Evolutionary conservation across 1,140 invertebrate species (phyloP), one percentile per base, ranked within the genome.

Genomic region (Hermetia illucens): DNA sequence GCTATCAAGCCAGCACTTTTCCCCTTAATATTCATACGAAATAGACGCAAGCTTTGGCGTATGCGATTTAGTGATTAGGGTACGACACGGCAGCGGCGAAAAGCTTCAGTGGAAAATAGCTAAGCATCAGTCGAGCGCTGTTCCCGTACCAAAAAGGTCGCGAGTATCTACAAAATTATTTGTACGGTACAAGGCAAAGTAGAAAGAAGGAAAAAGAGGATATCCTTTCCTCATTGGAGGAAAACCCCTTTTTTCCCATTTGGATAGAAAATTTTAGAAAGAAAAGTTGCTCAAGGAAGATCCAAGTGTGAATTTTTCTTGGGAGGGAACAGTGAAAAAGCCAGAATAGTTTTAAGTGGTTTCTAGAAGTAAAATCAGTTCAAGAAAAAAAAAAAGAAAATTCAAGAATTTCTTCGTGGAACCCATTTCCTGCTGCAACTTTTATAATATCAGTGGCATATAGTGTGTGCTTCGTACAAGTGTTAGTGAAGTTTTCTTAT

Each of bases 131-230:
- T 37, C 22, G 35, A 37, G 35, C 35, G 21, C 20, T 24, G 21
- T 17, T 24, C 35, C 35, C 35, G 35, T 24, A 37, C 12, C 19
- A 24, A 37, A 16, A 37, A 37, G 35, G 35, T 37, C 35, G 35
- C 35, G 35, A 29, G 3, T 13, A 29, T 29, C n/a, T 4, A 4
- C 16, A 4, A 29, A 29, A 29, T 8, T 25, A 8, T 25, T 25
- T n/a, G 8, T 25, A 8, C 16, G 27, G n/a, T 25, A 8, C 24
- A 8, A 6, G 6, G n/a, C 6, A 25, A 29, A 29, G 27, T 13
- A 29, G 3, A 9, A 29, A 8, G 16, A 29, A 29, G 16, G 16
- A 29, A 29, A 4, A 3, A 29, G n/a, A 13, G 16, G 16, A 13
- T 13, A 13, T 29, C n/a, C 12, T 29, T 29, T 25, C 16, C 16